phyloP scores from a whole-genome alignment of 2,888 invertebrate genomes.

The Drosophila acutilabella region DNA sequence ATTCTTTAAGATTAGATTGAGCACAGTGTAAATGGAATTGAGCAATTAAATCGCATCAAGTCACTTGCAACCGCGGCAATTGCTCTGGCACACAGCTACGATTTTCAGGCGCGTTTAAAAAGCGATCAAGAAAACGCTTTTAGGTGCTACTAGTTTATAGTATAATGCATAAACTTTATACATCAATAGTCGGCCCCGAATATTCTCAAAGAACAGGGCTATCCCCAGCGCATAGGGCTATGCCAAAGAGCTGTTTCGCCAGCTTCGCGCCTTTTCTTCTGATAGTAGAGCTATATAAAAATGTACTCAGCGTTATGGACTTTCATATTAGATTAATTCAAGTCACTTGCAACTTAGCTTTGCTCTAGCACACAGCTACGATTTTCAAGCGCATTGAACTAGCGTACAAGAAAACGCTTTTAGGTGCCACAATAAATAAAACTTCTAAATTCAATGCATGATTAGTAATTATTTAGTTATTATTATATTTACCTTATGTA shows the following conservation, averaged over 20 bases:
- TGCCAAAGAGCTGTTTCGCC: too few species aligned
- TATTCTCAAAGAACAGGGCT: too few species aligned
- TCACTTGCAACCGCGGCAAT: constrained; percentile 45
- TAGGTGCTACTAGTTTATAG: constrained; percentile 47
- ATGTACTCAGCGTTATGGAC: constrained; percentile 54
- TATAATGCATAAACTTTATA: too few species aligned
- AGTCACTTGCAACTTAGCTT: constrained; percentile 65
- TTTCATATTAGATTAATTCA: constrained; percentile 6
- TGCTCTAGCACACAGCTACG: constrained; percentile 71
- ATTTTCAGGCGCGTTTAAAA: constrained; percentile 62
- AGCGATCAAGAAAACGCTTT: constrained; percentile 66
- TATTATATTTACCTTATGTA: constrained; percentile 94
- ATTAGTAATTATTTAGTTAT: too few species aligned
- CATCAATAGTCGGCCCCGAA: too few species aligned
- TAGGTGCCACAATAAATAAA: constrained; percentile 47
- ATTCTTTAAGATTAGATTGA: constrained; percentile 26
- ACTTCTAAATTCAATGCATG: too few species aligned
- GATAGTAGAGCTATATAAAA: neutral
- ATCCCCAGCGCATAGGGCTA: too few species aligned
- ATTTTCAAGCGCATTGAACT: constrained; percentile 66
- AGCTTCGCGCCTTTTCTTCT: too few species aligned
- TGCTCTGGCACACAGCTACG: constrained; percentile 60
- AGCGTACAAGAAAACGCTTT: constrained; percentile 73
- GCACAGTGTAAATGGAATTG: constrained; percentile 45
- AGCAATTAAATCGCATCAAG: constrained; percentile 20